Conservation (phyloP, 2,888 invertebrate species). For the Lepetodrilus schrolli region DNA sequence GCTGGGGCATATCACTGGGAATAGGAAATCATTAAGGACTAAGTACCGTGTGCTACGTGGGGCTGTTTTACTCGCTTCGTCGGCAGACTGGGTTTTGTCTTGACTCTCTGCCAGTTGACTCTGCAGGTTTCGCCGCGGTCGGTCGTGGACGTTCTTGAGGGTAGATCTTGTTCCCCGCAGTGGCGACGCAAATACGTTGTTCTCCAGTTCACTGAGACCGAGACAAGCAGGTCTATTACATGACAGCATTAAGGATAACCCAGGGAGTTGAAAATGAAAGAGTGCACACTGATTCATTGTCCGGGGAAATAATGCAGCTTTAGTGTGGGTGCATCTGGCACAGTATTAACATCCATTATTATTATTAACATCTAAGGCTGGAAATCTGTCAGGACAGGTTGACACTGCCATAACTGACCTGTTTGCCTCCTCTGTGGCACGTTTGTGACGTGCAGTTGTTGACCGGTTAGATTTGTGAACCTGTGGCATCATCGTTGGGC, state of each 20-base stretch:
- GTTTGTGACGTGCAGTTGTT: conserved; percentile 5
- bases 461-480: neutral
- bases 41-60: conserved; percentile 7
- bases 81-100: neutral
- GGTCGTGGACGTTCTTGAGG: conserved; percentile 5
- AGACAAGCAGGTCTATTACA: neutral
- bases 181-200: conserved; percentile 44
- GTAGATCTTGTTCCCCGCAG: conserved; percentile 24
- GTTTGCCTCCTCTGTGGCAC: neutral
- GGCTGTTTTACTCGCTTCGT: neutral
- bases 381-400: neutral
- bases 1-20: no score
- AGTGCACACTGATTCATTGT: neutral
- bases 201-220: conserved; percentile 40
- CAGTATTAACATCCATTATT: neutral
- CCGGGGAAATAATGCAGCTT: no score
- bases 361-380: no score
- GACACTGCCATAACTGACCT: neutral
- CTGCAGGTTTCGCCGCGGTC: conserved; percentile 30
- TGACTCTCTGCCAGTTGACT: conserved; percentile 31
- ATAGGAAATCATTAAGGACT: no score
- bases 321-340: neutral
- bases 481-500: conserved; percentile 3
- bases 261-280: neutral
- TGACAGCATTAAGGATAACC: neutral